Percentiles rank a stretch among this genome's conserved stretches.
Conservation (phyloP, 2,797 vertebrate species). For the Arctocebus calabarensis region DNA sequence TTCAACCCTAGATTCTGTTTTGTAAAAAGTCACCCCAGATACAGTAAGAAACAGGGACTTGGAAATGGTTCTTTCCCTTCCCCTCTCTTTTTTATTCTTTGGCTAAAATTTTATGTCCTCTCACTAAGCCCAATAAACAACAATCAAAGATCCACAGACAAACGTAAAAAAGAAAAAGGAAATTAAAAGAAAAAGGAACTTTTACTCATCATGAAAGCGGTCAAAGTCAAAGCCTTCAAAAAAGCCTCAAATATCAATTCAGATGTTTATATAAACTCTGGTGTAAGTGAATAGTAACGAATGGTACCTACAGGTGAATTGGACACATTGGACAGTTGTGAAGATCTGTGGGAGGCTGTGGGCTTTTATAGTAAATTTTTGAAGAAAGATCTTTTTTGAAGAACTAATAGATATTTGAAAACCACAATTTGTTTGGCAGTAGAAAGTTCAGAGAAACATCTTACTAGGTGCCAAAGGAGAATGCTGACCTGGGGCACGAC, state of each 20-base stretch:
- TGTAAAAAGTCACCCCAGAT: not conserved
- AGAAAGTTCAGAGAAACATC: not conserved
- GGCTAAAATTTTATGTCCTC: not conserved
- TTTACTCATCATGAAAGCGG: not conserved
- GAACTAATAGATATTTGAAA: not conserved
- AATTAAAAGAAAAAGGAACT: not conserved
- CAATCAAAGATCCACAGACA: not conserved
- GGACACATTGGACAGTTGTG: not conserved
- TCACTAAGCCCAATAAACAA: not conserved
- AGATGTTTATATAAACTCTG: not conserved
- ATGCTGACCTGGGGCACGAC: not conserved
- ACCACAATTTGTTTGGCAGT: not conserved
- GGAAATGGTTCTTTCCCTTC: not conserved
- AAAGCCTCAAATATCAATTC: not conserved
- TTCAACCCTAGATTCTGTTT: not conserved
- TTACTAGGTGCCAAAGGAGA: not conserved
- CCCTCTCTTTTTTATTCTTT: not conserved
- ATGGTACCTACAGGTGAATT: not conserved
- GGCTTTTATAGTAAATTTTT: not conserved
- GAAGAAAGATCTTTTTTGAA: not conserved
- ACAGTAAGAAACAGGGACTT: not conserved
- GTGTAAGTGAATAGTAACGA: not conserved
- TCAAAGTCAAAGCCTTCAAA: not conserved
- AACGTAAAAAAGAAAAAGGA: not conserved
- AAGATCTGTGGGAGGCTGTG: not conserved